Evolutionary conservation across 1,140 invertebrate genomes (phyloP).

Genomic region (Agrilus planipennis): DNA sequence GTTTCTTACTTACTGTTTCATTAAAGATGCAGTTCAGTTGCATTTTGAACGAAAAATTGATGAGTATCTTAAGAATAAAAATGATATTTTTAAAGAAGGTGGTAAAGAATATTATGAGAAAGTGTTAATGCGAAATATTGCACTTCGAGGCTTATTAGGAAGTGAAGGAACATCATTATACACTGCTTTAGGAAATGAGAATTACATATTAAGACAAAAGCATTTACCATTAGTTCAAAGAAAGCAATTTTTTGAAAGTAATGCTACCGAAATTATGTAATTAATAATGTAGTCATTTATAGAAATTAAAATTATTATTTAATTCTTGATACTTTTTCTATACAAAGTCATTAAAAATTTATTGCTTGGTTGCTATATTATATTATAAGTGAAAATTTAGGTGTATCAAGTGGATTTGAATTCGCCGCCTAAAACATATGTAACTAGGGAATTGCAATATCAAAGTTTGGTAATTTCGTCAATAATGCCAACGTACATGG

Average conservation of each 20-base stretch:
- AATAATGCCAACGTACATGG: too few species aligned
- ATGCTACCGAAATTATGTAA: background rate
- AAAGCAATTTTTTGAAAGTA: constrained; percentile 46
- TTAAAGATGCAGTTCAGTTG: constrained; percentile 49
- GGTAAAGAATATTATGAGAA: constrained; percentile 67
- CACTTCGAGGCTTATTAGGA: constrained; percentile 52
- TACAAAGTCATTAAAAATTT: too few species aligned
- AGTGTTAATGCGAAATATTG: constrained; percentile 56
- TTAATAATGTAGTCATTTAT: background rate
- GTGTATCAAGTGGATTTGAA: too few species aligned
- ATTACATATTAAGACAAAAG: constrained; percentile 48
- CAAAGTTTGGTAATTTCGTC: too few species aligned
- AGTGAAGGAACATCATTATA: constrained; percentile 43
- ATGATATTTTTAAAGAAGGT: constrained; percentile 50
- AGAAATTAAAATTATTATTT: background rate
- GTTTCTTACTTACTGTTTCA: constrained; percentile 45
- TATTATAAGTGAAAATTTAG: too few species aligned
- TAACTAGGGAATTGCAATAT: too few species aligned
- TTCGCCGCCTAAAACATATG: too few species aligned
- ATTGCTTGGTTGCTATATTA: too few species aligned
- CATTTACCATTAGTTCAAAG: constrained; percentile 47
- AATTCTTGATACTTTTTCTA: background rate
- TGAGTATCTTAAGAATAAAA: constrained; percentile 43
- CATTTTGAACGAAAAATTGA: constrained; percentile 50
- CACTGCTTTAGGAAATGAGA: constrained; percentile 56